Evolutionary conservation across 1,140 invertebrate species (phyloP).

Genomic region (Bilobella aurantiaca): DNA sequence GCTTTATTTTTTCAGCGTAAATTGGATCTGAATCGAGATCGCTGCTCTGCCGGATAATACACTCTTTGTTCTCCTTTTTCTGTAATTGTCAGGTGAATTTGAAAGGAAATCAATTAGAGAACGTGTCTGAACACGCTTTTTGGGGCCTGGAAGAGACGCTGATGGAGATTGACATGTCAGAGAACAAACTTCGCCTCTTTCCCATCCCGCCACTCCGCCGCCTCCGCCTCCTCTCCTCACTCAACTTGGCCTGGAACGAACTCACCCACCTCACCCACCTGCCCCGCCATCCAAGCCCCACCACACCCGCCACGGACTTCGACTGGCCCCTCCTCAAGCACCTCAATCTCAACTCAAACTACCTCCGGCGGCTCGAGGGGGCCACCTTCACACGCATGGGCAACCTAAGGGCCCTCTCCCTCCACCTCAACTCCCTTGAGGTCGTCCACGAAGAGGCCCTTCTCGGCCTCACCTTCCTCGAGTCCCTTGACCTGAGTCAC

Average conservation of each 20-base stretch:
- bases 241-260: conserved; percentile 73
- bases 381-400: conserved; percentile 69
- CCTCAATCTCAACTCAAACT: conserved; percentile 76
- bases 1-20: too few species aligned
- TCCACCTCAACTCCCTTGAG: conserved; percentile 73
- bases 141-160: conserved; percentile 68
- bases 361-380: conserved; percentile 59
- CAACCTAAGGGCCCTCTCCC: conserved; percentile 61
- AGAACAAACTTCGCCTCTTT: conserved; percentile 71
- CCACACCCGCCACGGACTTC: conserved; percentile 12
- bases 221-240: conserved; percentile 57
- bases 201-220: conserved; percentile 65
- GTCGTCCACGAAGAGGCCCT: conserved; percentile 66
- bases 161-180: conserved; percentile 68
- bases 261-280: conserved; percentile 50
- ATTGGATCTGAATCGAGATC: not conserved
- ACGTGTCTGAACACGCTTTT: conserved; percentile 72
- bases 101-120: conserved; percentile 66
- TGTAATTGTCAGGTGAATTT: conserved; percentile 46
- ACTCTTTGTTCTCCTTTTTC: conserved; percentile 5
- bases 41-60: not conserved
- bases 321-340: conserved; percentile 52
- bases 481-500: conserved; percentile 74
- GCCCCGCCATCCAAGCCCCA: too few species aligned
- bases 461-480: conserved; percentile 56